These are phyloP conservation scores for Synergus laeviventris DNA, from an alignment of 2,888 invertebrate species.

Conservation along the genomic window DNA sequence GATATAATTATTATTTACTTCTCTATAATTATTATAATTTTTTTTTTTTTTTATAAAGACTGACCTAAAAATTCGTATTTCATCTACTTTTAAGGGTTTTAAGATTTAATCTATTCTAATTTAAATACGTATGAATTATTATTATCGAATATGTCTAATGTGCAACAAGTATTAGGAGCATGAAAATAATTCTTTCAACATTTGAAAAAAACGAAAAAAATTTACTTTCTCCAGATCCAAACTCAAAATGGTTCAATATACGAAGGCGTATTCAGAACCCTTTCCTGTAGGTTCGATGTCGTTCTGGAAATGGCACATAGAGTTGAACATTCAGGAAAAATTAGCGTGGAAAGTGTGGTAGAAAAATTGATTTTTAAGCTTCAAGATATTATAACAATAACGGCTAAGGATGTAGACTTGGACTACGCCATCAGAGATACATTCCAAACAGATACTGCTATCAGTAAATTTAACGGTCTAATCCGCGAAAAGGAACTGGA, in stretches of 20 bases:
- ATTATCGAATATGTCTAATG: too few species aligned
- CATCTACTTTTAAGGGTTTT: neutral
- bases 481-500: conserved; percentile 87
- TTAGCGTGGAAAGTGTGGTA: conserved; percentile 83
- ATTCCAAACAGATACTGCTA: conserved; percentile 93
- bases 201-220: neutral
- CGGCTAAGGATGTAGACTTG: conserved; percentile 90
- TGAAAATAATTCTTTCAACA: neutral
- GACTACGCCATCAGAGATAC: conserved; percentile 92
- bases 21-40: neutral
- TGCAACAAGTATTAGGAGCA: too few species aligned
- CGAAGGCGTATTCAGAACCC: conserved; percentile 94
- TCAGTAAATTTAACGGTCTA: conserved; percentile 90
- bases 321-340: conserved; percentile 83
- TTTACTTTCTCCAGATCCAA: conserved; percentile 78
- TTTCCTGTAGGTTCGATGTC: conserved; percentile 91
- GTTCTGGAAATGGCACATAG: conserved; percentile 93
- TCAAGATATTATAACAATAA: conserved; percentile 89
- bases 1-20: neutral
- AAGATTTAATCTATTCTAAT: neutral
- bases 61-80: neutral
- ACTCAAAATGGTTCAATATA: conserved; percentile 90
- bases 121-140: too few species aligned
- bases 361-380: conserved; percentile 91
- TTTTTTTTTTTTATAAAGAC: neutral